phyloP scores from a whole-genome alignment of 64 coral and sea anemone species.

The Trachythela sp. region DNA sequence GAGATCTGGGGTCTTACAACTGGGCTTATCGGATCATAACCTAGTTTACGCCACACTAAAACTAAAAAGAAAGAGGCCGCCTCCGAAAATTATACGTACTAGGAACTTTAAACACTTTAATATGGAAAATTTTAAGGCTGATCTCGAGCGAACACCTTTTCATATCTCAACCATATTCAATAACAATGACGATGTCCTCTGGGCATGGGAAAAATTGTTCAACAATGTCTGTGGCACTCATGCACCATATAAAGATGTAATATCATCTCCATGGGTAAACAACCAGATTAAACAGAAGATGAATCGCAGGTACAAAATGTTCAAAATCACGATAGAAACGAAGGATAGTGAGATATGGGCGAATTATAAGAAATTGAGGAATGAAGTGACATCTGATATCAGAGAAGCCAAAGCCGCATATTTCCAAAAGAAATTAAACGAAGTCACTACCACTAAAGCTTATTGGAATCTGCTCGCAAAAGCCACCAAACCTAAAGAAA shows the following conservation, averaged over 20 bases:
- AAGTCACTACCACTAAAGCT: constrained; percentile 32
- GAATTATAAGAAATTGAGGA: constrained; percentile 39
- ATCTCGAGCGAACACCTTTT: too few species aligned
- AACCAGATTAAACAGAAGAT: constrained; percentile 39
- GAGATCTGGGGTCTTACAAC: not conserved
- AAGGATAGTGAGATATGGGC: not conserved
- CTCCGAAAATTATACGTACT: too few species aligned
- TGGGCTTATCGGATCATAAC: not conserved
- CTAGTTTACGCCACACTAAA: too few species aligned
- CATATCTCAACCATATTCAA: too few species aligned
- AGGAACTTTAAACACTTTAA: too few species aligned
- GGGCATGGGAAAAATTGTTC: constrained; percentile 47
- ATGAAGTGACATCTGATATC: constrained; percentile 30
- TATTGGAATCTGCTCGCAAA: constrained; percentile 39
- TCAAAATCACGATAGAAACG: constrained; percentile 40
- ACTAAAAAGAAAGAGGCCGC: too few species aligned
- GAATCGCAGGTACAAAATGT: constrained; percentile 40
- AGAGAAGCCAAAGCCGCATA: constrained; percentile 39
- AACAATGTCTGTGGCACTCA: constrained; percentile 27
- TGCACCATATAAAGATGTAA: not conserved
- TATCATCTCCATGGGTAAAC: constrained; percentile 31
- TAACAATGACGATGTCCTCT: constrained; percentile 8
- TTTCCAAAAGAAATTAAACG: constrained; percentile 16
- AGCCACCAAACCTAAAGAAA: constrained; percentile 25
- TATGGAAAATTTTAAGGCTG: too few species aligned